phyloP scores from a whole-genome alignment of 2,113 vertebrate species.

The Nanorana parkeri region DNA sequence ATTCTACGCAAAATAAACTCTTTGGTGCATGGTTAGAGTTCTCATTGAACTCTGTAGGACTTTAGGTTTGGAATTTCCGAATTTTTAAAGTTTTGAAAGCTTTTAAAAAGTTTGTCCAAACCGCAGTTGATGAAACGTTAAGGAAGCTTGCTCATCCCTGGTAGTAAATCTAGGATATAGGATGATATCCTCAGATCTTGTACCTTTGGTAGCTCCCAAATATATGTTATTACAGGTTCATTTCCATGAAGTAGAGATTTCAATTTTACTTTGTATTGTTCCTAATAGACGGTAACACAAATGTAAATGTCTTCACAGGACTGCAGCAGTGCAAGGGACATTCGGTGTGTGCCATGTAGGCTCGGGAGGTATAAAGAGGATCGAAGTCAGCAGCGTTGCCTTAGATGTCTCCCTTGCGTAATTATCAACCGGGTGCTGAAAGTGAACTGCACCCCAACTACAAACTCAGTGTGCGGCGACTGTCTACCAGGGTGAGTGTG shows the following conservation, averaged over 20 bases:
- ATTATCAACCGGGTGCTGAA: constrained; percentile 78
- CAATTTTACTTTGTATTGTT: background rate
- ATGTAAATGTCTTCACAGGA: constrained; percentile 67
- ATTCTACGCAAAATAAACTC: too few relatives aligned
- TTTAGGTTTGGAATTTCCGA: too few relatives aligned
- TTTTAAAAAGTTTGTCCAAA: background rate
- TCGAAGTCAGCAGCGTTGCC: constrained; percentile 77
- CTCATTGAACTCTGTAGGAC: too few relatives aligned
- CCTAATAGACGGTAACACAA: background rate
- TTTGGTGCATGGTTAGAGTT: too few relatives aligned
- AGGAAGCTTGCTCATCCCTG: background rate
- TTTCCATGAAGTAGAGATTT: too few relatives aligned
- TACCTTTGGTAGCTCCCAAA: too few relatives aligned
- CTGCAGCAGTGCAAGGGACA: constrained; percentile 73
- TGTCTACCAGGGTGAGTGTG: constrained; percentile 77
- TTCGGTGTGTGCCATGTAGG: constrained; percentile 70
- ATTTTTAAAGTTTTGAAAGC: too few relatives aligned
- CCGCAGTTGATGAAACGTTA: background rate
- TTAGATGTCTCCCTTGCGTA: constrained; percentile 76
- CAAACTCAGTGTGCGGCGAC: constrained; percentile 76
- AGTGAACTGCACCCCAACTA: constrained; percentile 70
- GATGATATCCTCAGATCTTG: too few relatives aligned
- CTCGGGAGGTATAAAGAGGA: constrained; percentile 78
- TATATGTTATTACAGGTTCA: too few relatives aligned
- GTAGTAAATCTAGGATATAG: background rate